Base-by-base conservation (phyloP, 2,888 invertebrate genomes). In the Heptascelio sp. region DNA sequence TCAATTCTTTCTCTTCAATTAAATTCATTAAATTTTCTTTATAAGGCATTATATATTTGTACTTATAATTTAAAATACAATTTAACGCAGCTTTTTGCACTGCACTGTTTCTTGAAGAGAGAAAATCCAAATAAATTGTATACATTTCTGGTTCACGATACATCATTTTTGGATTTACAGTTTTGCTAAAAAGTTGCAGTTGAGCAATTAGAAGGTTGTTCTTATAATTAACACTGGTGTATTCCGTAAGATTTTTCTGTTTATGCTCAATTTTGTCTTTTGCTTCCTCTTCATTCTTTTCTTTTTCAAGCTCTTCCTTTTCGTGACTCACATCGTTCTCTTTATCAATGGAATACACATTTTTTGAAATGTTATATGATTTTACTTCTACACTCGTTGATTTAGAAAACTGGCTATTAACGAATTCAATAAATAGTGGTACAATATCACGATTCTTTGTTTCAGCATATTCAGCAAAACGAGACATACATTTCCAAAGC, bases 31-130 rank as follows among this genome's bases (percentile, higher is more conserved):
- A 93, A 89, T 98, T 96, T 49, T 96, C 96, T 91, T 97, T 97
- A 91, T 99, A 99, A 0, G 97, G 96, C 0, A 94, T 91, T 8
- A 99, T 91, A 89, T 96, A 96, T 90, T 97, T 97, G 85, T 96
- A 95, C 91, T 98, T 98, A 92, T 99, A 99, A 0, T 97, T 96
- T 88, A 98, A 93, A 1, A 99, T 93, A 91, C 99, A 99, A 90
- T 98, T 97, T 49, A 99, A 93, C 0, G 99, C 98, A 67, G 96
- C 95, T 92, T 97, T 98, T 92, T 99, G 99, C 6, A 99, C 94
- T 0, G 96, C 95, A 0, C 96, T 93, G 92, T 98, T 97, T 89
- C 96, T 96, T 81, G 98, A 96, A 59, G 96, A 95, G 9, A 99
- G 92, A 67, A 99, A 95, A 90, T 98, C 97, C 91, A 96, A 94